Base-by-base conservation (phyloP, 2,113 vertebrate genomes). In the Chaenocephalus aceratus region DNA sequence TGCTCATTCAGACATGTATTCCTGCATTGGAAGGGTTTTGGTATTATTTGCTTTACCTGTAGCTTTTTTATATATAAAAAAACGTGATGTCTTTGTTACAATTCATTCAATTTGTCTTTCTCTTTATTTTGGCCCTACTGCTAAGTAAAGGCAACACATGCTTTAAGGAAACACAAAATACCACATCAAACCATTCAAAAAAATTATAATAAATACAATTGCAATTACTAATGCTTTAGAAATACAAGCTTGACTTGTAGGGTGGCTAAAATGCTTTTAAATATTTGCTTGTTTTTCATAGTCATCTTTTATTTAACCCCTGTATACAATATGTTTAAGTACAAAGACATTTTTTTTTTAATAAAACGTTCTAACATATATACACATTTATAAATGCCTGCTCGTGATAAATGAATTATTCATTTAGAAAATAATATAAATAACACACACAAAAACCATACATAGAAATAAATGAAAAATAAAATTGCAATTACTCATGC, bases 1-100 rank as follows among this genome's bases (percentile, higher is more conserved):
- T 4, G 72, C 3, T 62, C 57, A 56, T 72, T 53, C 60, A 82
- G 46, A 51, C 60, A 1, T 70, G 41, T 46, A 18, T 6, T 66
- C 21, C 23, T 3, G 14, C 44, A 4, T 44, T 23, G 11, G n/a
- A 13, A n/a, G 23, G 1, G 44, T 49, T 45, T 15, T 9, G 30
- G 30, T 5, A 2, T 13, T 15, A 48, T 64, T 64, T 26, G 11
- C 15, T 16, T n/a, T 34, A 41, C 36, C 36, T 41, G 36, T 41
- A 41, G 36, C 36, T 41, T 41, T 41, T 41, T 41, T 41, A 41
- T 8, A 7, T 41, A 41, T 7, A 41, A 41, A 41, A 41, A 49
- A 2, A 60, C 18, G 18, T 3, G 4, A 2, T 14, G 10, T 14
- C 4, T 60, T 53, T 44, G 9, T 53, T 61, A 4, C 34, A 18